phyloP scores from a whole-genome alignment of 2,113 vertebrate genomes.

The Seriola dumerili region DNA sequence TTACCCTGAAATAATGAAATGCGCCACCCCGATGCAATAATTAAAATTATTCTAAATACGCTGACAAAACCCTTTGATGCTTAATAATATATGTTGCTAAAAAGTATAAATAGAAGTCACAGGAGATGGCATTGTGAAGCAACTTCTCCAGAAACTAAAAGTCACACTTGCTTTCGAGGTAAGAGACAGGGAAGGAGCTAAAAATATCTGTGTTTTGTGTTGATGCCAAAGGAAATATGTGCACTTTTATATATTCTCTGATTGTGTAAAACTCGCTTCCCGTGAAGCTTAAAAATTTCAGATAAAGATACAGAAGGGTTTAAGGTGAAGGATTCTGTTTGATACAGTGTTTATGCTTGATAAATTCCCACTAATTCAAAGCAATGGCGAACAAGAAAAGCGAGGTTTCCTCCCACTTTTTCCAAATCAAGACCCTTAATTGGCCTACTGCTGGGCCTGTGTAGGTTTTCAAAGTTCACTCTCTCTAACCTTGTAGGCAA shows the following conservation, averaged over 20 bases:
- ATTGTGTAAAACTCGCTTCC: conserved; percentile 22
- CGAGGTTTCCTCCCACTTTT: background rate
- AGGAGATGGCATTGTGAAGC: conserved; percentile 58
- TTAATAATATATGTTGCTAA: conserved; percentile 74
- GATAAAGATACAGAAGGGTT: background rate
- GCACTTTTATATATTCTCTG: conserved; percentile 15
- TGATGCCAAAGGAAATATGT: conserved; percentile 38
- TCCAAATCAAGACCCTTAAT: conserved; percentile 45
- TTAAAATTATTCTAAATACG: conserved; percentile 69
- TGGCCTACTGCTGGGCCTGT: conserved; percentile 50
- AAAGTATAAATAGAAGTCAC: conserved; percentile 78
- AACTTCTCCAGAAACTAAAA: conserved; percentile 57
- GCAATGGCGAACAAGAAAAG: conserved; percentile 12
- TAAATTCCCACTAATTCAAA: conserved; percentile 13
- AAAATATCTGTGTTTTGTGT: conserved; percentile 68
- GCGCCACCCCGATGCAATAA: conserved; percentile 43
- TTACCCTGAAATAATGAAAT: conserved; percentile 63
- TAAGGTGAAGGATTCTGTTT: conserved; percentile 12
- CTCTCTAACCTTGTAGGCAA: conserved; percentile 53
- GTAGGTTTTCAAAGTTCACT: conserved; percentile 55
- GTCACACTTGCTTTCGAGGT: conserved; percentile 77
- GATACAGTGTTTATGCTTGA: background rate
- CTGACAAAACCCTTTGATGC: conserved; percentile 80
- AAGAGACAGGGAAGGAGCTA: conserved; percentile 43
- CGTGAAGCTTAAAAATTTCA: conserved; percentile 12